Evolutionary conservation across 2,888 invertebrate genomes (phyloP), one percentile per base, ranked within the genome.

Genomic region (Cephus pygmeus): DNA sequence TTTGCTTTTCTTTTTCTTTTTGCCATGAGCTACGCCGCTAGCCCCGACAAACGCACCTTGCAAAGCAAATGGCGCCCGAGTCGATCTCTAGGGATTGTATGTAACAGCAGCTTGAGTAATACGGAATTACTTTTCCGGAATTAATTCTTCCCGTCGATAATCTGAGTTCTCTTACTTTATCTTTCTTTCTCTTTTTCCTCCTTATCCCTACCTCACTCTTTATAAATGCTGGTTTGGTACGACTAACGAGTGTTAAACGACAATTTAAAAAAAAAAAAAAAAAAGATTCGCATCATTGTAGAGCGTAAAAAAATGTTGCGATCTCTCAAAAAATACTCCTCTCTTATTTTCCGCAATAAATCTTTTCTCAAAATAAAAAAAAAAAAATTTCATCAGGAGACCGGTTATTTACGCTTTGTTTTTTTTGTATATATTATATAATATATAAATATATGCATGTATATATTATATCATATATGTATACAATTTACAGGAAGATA

Each of bases 201-300:
- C 34, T 34, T 34, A 73, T 56, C 30, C 56, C 56, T 34, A 15
- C 69, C 33, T 73, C 34, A 1, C 12, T 73, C 31, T 34, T 87
- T 83, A 87, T 90, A 90, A 91, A 91, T 91, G 91, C 91, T 34
- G 73, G 88, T 82, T 90, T 88, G 91, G 91, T 91, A 91, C 90
- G 90, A 91, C 90, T 89, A 89, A 85, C 56, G 56, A 56, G 56
- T 23, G 56, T 15, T 56, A 56, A 56, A 23, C 23, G 9, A 56
- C 56, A 56, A 56, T 56, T 23, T 6, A 56, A 56, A 23, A 12
- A 15, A 40, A 56, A 31, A 31, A 36, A 36, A 40, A 40, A 36
- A n/a, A n/a, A 15, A 12, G 12, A 40, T 40, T 40, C 40, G 40
- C 40, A 15, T 40, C 40, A 15, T 15, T 6, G 15, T 2, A 40